phyloP scores from a whole-genome alignment of 2,797 vertebrate genomes.

The Australoheros facetus region DNA sequence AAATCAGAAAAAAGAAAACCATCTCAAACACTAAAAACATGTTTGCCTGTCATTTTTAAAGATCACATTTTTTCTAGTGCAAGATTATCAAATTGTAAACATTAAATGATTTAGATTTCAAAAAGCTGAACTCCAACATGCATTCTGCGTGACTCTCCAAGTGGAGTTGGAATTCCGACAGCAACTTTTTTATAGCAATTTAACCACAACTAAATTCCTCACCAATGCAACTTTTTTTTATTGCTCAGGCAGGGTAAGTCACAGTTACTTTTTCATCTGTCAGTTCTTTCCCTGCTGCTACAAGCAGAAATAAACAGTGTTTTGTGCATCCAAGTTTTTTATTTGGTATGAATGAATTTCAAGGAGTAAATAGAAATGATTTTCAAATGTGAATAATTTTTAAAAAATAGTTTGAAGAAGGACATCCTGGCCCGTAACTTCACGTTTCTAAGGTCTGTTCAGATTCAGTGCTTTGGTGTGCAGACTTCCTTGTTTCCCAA shows the following conservation, averaged over 20 bases:
- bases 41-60: background rate
- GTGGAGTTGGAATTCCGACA: no score
- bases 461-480: no score
- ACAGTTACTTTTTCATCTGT: background rate
- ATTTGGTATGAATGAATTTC: background rate
- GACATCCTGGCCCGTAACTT: no score
- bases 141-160: fast-evolving
- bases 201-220: background rate
- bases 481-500: no score
- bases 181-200: background rate
- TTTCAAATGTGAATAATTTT: background rate
- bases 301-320: background rate
- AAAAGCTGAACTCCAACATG: fast-evolving
- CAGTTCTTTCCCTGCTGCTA: background rate
- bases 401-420: no score
- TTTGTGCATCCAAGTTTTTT: background rate
- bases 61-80: background rate
- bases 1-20: background rate
- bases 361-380: background rate
- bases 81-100: background rate
- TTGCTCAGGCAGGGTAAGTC: background rate
- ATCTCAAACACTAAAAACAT: fast-evolving
- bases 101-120: background rate
- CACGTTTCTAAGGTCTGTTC: no score
- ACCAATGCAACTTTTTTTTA: background rate